Base-by-base conservation (phyloP, 2,113 vertebrate genomes). In the Tiliqua scincoides region DNA sequence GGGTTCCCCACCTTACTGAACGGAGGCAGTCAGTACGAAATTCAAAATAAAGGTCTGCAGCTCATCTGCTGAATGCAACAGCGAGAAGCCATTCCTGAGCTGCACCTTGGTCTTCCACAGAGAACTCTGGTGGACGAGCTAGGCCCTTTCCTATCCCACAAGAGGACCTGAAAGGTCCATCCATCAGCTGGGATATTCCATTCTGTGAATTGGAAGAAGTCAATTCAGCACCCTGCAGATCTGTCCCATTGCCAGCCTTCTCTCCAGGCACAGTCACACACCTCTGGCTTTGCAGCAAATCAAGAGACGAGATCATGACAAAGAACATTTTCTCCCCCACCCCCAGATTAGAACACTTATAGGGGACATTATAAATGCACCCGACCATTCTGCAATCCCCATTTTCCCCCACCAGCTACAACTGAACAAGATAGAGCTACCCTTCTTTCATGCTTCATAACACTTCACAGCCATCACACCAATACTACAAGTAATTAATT, bases 401-500 rank as follows among this genome's bases (percentile, higher is more conserved):
- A 91, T 2, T 0, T 91, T 92, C 94, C 90, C 82, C 63, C 65
- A 4, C 54, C 89, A 83, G 93, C 73, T 80, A 87, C 43, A 48
- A 4, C 77, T 52, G 59, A 78, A 65, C 68, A 43, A 89, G 73
- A 82, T 21, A 0, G 81, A 80, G 81, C 81, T 0, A 0, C 76
- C 90, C 89, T 79, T 92, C 85, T 83, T 93, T 91, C 93, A 94
- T 54, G 93, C 91, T 86, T 95, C 88, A 52, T 93, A 94, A 40
- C 94, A 89, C 91, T 94, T 93, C 93, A 91, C 57, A 87, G 87
- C 93, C 94, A 85, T 94, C 93, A 95, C 80, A 89, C 89, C 89
- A 90, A 94, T 61, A 15, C 85, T 95, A 93, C 91, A 96, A 93
- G 87, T 93, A 95, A 96, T 95, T 95, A 96, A 95, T 93, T 92